Evolutionary conservation across 2,113 vertebrate species (phyloP).

Genomic region (Tricholaema leucomelas): DNA sequence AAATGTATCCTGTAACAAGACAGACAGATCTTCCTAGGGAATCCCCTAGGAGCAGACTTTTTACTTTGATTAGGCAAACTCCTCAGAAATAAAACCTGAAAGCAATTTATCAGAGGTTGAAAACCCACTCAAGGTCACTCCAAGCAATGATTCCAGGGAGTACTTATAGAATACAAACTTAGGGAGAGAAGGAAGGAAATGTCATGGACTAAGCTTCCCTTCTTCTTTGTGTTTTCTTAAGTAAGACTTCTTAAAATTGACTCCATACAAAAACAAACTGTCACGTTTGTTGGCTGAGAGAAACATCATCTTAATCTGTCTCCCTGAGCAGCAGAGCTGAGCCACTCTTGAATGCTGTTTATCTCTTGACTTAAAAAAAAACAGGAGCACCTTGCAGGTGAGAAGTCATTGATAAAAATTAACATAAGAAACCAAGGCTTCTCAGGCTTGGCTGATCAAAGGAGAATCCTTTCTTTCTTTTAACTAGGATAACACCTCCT

Average conservation of each 20-base stretch:
- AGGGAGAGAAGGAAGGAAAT: background rate
- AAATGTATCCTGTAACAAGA: background rate
- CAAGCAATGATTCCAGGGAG: background rate
- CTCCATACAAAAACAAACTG: background rate
- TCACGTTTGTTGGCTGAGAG: background rate
- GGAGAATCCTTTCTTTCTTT: background rate
- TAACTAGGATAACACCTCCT: background rate
- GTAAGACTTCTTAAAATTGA: background rate
- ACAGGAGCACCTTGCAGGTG: background rate
- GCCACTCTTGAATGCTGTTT: background rate
- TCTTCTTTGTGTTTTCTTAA: constrained; percentile 9
- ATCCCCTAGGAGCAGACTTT: background rate
- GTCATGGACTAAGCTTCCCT: background rate
- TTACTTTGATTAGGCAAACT: constrained; percentile 1
- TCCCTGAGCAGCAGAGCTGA: background rate
- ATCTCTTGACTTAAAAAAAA: background rate
- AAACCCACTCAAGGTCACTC: background rate
- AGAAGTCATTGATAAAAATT: background rate
- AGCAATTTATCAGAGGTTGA: background rate
- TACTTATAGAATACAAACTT: background rate
- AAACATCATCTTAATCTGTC: background rate
- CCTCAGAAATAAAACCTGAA: constrained; percentile 26
- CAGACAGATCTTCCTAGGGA: constrained; percentile 35
- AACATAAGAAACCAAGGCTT: background rate
- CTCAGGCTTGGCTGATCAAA: background rate